These are phyloP conservation scores for Anhinga rufa DNA, from an alignment of 2,113 vertebrate genomes.

Conservation along the genomic window DNA sequence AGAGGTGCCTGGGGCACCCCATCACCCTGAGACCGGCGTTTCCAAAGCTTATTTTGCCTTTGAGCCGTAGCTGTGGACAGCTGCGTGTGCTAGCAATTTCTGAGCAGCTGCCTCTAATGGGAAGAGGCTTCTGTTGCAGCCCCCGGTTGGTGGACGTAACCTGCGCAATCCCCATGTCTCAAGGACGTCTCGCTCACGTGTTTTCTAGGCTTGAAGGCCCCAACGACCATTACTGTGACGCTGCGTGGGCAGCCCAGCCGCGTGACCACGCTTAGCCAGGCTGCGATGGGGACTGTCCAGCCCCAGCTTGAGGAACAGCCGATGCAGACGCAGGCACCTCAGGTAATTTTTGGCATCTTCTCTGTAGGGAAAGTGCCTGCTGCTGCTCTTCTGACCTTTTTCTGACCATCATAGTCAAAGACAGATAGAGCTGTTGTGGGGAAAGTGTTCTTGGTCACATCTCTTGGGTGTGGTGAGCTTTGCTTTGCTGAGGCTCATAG, in stretches of 20 bases:
- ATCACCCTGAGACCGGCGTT: accelerated
- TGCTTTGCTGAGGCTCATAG: background rate
- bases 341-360: slow-evolving; percentile 45
- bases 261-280: slow-evolving; percentile 75
- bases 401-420: background rate
- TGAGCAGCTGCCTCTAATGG: background rate
- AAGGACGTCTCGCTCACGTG: accelerated
- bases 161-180: accelerated
- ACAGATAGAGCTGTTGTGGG: background rate
- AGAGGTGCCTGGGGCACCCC: background rate
- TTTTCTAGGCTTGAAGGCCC: slow-evolving; percentile 85
- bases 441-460: background rate
- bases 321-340: slow-evolving; percentile 44
- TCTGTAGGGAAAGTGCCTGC: accelerated
- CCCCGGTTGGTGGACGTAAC: accelerated
- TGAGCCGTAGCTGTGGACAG: too few species aligned
- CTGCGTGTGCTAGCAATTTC: accelerated
- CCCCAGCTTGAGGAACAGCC: slow-evolving; percentile 61
- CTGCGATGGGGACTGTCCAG: slow-evolving; percentile 45
- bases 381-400: background rate
- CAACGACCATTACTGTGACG: slow-evolving; percentile 90
- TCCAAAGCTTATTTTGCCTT: background rate
- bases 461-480: background rate
- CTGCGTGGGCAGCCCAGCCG: slow-evolving; percentile 84
- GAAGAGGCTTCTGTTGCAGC: background rate